phyloP scores from a whole-genome alignment of 2,113 vertebrate species.

The Cynocephalus volans region DNA sequence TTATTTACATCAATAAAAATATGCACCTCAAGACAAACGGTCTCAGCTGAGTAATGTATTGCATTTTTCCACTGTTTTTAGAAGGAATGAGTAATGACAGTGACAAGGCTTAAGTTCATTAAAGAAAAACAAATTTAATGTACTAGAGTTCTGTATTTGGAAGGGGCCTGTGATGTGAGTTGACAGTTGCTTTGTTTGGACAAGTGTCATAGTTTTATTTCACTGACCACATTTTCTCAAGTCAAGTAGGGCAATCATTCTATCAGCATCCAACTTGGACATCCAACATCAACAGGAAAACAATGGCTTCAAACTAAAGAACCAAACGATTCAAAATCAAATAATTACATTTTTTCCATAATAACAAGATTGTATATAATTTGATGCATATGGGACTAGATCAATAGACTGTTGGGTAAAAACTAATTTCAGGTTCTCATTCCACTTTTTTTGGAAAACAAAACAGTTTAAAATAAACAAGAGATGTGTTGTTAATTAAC shows the following conservation, averaged over 20 bases:
- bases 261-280: conserved; percentile 74
- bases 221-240: conserved; percentile 83
- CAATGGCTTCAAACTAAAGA: conserved; percentile 69
- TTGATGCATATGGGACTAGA: conserved; percentile 49
- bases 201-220: conserved; percentile 88
- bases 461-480: conserved; percentile 51
- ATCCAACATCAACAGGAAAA: conserved; percentile 81
- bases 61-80: conserved; percentile 87
- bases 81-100: conserved; percentile 88
- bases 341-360: conserved; percentile 65
- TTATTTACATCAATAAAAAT: conserved; percentile 90
- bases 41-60: conserved; percentile 85
- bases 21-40: conserved; percentile 84
- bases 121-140: conserved; percentile 89
- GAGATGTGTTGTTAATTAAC: conserved; percentile 15
- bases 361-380: conserved; percentile 61
- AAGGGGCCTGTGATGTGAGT: conserved; percentile 84
- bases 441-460: neutral
- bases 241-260: conserved; percentile 81
- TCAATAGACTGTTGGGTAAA: neutral
- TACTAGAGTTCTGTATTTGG: conserved; percentile 85
- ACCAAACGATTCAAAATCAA: conserved; percentile 54
- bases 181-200: conserved; percentile 90
- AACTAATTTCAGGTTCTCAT: neutral
- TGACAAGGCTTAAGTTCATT: conserved; percentile 86